Evolutionary conservation across 2,113 vertebrate species (phyloP).

Genomic region (Guaruba guarouba): DNA sequence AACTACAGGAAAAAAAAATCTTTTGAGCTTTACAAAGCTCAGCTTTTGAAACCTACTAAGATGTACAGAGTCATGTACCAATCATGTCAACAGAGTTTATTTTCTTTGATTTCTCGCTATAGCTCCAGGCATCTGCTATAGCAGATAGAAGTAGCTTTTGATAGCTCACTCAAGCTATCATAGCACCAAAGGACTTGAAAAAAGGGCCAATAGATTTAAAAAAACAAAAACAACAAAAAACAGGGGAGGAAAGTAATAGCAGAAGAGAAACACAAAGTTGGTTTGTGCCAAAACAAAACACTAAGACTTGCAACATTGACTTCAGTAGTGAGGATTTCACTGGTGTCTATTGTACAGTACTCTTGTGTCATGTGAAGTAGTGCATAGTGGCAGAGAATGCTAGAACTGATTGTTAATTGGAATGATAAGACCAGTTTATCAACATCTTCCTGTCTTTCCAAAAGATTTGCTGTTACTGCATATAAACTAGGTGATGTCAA

Average conservation of each 20-base stretch:
- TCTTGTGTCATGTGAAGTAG: not conserved
- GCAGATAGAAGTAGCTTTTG: slow-evolving; percentile 28
- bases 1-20: not conserved
- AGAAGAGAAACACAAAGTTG: not conserved
- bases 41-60: not conserved
- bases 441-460: not conserved
- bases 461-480: not conserved
- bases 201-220: slow-evolving; percentile 5
- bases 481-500: not conserved
- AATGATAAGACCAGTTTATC: not conserved
- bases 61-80: not conserved
- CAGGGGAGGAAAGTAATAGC: not conserved
- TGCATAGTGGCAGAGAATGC: not conserved
- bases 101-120: slow-evolving; percentile 44
- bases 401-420: not conserved
- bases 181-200: not conserved
- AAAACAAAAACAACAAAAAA: not conserved
- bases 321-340: not conserved
- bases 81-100: slow-evolving; percentile 34
- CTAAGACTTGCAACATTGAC: not conserved
- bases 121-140: slow-evolving; percentile 21
- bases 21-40: not conserved
- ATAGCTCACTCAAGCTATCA: slow-evolving; percentile 14
- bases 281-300: not conserved
- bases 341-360: not conserved